A percentile compares a stretch with the other conserved stretches of the same genome.
phyloP scores from a whole-genome alignment of 2,113 vertebrate genomes.

The Malaclemys terrapin region DNA sequence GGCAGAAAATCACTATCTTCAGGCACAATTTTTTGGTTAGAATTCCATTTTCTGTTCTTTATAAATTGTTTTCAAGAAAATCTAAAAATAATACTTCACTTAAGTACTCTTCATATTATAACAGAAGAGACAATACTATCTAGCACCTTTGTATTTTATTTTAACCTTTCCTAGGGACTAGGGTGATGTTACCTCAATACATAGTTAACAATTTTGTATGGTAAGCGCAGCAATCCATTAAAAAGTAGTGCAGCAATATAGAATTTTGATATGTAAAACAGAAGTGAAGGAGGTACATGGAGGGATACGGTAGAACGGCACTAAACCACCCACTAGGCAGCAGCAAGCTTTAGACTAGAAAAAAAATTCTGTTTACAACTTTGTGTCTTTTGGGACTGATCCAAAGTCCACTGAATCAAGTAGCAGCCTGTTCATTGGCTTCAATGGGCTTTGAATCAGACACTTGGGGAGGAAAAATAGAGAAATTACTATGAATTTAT shows the following conservation, averaged over 20 bases:
- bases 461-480: neutral
- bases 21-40: neutral
- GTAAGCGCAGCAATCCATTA: neutral
- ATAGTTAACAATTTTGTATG: neutral
- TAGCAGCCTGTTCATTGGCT: rapidly evolving
- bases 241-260: rapidly evolving
- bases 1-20: constrained; percentile 5
- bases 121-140: neutral
- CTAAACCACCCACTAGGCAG: rapidly evolving
- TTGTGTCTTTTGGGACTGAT: neutral
- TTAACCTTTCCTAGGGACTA: neutral
- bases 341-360: rapidly evolving
- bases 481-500: neutral
- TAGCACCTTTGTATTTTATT: neutral
- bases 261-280: rapidly evolving
- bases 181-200: neutral
- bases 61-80: neutral
- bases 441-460: neutral
- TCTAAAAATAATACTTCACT: neutral
- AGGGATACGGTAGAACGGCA: neutral
- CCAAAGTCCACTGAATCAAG: neutral
- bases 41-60: neutral
- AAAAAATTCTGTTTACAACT: neutral
- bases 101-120: neutral
- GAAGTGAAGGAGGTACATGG: neutral